These are phyloP conservation scores for Strigamia crassipes DNA, from an alignment of 2,888 invertebrate genomes.

Conservation along the genomic window DNA sequence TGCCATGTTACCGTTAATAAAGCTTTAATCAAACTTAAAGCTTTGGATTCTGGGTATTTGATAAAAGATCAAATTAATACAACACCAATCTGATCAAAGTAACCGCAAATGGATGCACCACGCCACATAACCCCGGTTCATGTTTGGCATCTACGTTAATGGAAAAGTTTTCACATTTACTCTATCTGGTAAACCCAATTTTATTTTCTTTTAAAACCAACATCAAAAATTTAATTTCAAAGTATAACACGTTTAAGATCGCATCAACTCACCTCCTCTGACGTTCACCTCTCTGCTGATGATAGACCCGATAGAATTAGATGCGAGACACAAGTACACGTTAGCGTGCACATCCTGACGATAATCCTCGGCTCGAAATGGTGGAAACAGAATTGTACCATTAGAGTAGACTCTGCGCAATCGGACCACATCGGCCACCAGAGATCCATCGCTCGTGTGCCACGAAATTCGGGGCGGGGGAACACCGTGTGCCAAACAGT, in stretches of 20 bases:
- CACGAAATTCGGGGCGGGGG: constrained; percentile 55
- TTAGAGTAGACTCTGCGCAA: constrained; percentile 27
- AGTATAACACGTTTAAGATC: neutral
- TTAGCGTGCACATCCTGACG: constrained; percentile 46
- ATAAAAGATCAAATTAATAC: constrained; percentile 11
- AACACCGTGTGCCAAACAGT: constrained; percentile 58
- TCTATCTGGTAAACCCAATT: neutral
- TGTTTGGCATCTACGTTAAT: neutral
- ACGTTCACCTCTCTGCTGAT: constrained; percentile 45
- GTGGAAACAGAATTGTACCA: constrained; percentile 44
- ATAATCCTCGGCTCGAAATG: constrained; percentile 46
- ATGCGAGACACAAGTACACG: constrained; percentile 46
- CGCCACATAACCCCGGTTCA: neutral
- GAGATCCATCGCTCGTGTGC: constrained; percentile 44
- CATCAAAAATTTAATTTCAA: constrained; percentile 7
- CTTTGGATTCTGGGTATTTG: neutral
- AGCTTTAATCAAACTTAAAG: constrained; percentile 12
- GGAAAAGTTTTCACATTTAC: constrained; percentile 10
- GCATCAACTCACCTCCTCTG: constrained; percentile 44
- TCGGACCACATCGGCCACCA: constrained; percentile 42
- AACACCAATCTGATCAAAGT: constrained; percentile 29
- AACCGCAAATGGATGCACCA: constrained; percentile 24
- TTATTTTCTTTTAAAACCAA: neutral
- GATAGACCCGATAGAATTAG: constrained; percentile 38
- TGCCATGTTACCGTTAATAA: neutral